A percentile compares a stretch with the other conserved stretches of the same genome.
Evolutionary conservation across 2,797 vertebrate species (phyloP).

Genomic region (Eidolon dupreanum): DNA sequence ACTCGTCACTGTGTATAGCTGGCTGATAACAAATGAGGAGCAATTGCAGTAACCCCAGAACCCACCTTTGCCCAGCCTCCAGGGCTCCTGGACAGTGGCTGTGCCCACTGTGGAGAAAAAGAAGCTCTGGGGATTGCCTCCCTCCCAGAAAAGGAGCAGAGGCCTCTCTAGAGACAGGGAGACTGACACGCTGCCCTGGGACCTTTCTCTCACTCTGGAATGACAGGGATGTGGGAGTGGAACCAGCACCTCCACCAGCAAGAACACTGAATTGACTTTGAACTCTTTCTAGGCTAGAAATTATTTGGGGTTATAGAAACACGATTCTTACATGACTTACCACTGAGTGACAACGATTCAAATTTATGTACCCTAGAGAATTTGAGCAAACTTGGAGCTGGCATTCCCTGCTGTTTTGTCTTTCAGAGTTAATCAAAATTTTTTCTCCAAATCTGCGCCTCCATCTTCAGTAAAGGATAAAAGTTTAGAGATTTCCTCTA

Average conservation of each 20-base stretch:
- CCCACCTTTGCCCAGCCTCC: neutral
- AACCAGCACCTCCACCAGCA: neutral
- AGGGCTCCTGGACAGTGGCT: neutral
- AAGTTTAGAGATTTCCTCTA: slow-evolving; percentile 5
- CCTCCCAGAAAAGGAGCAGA: too few species aligned
- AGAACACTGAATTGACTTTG: neutral
- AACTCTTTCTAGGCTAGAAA: neutral
- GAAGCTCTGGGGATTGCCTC: neutral
- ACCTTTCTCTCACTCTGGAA: neutral
- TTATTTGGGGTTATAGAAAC: neutral
- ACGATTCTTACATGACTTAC: neutral
- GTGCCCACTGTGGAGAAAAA: neutral
- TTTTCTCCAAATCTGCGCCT: neutral
- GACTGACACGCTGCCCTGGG: neutral
- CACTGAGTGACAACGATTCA: neutral
- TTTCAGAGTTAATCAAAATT: neutral
- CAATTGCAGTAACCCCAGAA: neutral
- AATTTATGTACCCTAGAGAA: neutral
- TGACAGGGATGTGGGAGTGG: neutral
- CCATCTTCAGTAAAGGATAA: neutral
- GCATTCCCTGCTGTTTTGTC: neutral
- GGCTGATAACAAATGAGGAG: neutral
- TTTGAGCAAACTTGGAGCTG: neutral
- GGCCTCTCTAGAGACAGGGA: neutral
- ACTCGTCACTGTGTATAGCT: neutral